Conservation (phyloP, 2,888 invertebrate species). For the Microctonus aethiopoides region DNA sequence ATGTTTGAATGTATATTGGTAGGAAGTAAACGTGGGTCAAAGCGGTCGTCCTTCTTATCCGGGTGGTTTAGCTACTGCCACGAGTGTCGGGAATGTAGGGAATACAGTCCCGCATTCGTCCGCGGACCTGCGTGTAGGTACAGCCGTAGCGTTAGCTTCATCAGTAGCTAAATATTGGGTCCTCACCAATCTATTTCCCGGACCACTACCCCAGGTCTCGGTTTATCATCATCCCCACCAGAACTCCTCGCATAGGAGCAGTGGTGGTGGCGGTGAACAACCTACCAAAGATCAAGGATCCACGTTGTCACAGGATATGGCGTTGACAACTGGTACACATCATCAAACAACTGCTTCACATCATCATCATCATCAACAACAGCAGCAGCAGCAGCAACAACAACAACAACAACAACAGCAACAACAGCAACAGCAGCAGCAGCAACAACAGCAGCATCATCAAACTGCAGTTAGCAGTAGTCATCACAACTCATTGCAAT, state of each 20-base stretch:
- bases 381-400: slow-evolving; percentile 53
- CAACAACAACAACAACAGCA: slow-evolving; percentile 45
- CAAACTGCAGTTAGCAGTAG: slow-evolving; percentile 40
- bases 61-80: slow-evolving; percentile 60
- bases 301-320: slow-evolving; percentile 61
- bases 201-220: slow-evolving; percentile 80
- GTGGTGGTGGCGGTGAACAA: slow-evolving; percentile 68
- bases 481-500: slow-evolving; percentile 61
- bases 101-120: slow-evolving; percentile 59
- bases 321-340: slow-evolving; percentile 57
- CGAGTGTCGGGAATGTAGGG: slow-evolving; percentile 63
- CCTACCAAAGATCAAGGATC: slow-evolving; percentile 58
- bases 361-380: slow-evolving; percentile 48
- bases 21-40: slow-evolving; percentile 66
- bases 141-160: slow-evolving; percentile 75
- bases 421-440: slow-evolving; percentile 50
- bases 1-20: slow-evolving; percentile 64
- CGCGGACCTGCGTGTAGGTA: slow-evolving; percentile 66
- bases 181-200: slow-evolving; percentile 83
- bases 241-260: slow-evolving; percentile 71
- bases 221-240: slow-evolving; percentile 71
- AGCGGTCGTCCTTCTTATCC: slow-evolving; percentile 64
- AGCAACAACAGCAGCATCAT: slow-evolving; percentile 45
- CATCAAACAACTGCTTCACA: slow-evolving; percentile 55
- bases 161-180: slow-evolving; percentile 87